Evolutionary conservation across 2,113 vertebrate genomes (phyloP).

Genomic region (Clarias gariepinus): DNA sequence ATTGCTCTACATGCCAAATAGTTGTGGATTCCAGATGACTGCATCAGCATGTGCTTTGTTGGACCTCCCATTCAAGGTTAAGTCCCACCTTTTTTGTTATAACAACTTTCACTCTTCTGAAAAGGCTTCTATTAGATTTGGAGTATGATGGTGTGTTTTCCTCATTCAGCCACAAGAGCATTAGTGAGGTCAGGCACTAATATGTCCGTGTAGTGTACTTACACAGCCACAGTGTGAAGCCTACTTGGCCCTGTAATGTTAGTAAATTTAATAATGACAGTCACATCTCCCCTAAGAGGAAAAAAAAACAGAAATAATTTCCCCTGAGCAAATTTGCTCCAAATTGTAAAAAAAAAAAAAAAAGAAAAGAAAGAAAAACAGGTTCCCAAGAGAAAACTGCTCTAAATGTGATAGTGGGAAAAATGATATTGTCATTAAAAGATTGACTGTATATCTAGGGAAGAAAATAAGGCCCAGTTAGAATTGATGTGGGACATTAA

Average conservation of each 20-base stretch:
- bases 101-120: not conserved
- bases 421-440: conserved; percentile 68
- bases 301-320: conserved; percentile 69
- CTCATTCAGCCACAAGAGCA: not conserved
- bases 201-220: not conserved
- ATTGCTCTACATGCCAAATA: not conserved
- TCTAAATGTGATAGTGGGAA: conserved; percentile 65
- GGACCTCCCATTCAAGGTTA: not conserved
- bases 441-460: conserved; percentile 57
- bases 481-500: conserved; percentile 32
- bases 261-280: conserved; percentile 67
- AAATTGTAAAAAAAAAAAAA: conserved; percentile 70
- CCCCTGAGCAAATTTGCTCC: conserved; percentile 72
- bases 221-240: conserved; percentile 52
- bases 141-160: not conserved
- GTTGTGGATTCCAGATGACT: not conserved
- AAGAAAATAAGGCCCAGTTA: conserved; percentile 38
- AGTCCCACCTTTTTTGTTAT: not conserved
- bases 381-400: conserved; percentile 63
- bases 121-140: not conserved
- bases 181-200: not conserved
- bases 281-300: conserved; percentile 59
- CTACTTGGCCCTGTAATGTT: conserved; percentile 60
- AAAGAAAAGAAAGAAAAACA: conserved; percentile 35
- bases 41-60: not conserved